phyloP scores from a whole-genome alignment of 2,888 invertebrate genomes.

The Oscheius onirici region DNA sequence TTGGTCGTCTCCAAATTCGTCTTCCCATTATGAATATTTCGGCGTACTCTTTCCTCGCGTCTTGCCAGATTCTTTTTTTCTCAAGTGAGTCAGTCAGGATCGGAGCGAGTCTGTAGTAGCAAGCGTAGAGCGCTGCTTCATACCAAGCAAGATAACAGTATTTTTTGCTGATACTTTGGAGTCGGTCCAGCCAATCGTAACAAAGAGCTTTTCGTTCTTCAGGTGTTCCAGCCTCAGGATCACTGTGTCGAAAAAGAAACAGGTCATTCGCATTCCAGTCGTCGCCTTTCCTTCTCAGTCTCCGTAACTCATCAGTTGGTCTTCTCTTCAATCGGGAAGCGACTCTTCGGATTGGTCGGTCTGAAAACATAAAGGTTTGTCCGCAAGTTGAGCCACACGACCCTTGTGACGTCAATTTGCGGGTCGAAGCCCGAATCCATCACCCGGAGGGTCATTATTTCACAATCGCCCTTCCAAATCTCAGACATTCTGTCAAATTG shows the following conservation, averaged over 20 bases:
- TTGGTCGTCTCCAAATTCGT: conserved; percentile 58
- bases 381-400: background rate
- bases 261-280: conserved; percentile 38
- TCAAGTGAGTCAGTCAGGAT: conserved; percentile 47
- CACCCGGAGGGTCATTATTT: conserved; percentile 29
- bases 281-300: conserved; percentile 54
- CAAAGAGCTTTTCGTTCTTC: conserved; percentile 55
- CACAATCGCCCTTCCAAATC: conserved; percentile 8
- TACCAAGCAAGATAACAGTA: conserved; percentile 63
- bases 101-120: conserved; percentile 61
- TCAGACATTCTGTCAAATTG: conserved; percentile 10
- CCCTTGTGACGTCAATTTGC: conserved; percentile 9
- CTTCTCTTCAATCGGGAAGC: conserved; percentile 52
- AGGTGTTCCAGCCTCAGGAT: conserved; percentile 58
- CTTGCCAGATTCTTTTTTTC: conserved; percentile 53
- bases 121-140: conserved; percentile 59
- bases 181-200: conserved; percentile 56
- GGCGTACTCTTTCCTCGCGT: conserved; percentile 58
- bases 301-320: conserved; percentile 56
- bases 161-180: conserved; percentile 56
- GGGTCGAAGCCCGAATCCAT: conserved; percentile 15
- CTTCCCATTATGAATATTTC: conserved; percentile 62
- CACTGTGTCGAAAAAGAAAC: conserved; percentile 54
- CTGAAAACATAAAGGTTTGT: conserved; percentile 35
- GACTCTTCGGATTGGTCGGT: conserved; percentile 53